Conservation (phyloP, 2,113 vertebrate genomes). For the Gnathochromis pfefferi region DNA sequence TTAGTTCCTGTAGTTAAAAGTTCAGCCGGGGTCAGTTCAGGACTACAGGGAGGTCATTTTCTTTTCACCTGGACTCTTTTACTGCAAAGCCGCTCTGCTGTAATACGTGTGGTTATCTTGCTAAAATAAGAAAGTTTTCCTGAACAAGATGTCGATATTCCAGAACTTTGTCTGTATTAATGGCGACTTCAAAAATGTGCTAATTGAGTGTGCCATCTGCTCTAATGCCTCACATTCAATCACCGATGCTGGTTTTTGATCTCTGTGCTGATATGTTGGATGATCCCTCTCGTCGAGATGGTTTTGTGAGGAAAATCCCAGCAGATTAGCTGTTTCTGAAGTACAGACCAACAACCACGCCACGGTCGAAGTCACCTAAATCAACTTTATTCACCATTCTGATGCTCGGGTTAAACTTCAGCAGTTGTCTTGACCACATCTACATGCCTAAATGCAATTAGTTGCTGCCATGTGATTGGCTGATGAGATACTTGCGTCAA, state of each 20-base stretch:
- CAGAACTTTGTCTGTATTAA: background rate
- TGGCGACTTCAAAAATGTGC: background rate
- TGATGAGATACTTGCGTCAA: background rate
- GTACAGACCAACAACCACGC: background rate
- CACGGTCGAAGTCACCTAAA: background rate
- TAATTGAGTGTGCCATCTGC: background rate
- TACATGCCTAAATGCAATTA: background rate
- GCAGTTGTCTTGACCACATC: background rate
- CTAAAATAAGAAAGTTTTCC: background rate
- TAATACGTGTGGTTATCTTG: background rate
- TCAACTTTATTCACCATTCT: background rate
- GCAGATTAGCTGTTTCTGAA: background rate
- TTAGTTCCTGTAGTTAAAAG: background rate
- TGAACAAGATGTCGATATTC: background rate
- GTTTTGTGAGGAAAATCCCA: background rate
- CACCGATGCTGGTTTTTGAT: background rate
- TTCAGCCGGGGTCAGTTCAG: background rate
- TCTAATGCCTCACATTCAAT: background rate
- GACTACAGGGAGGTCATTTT: background rate
- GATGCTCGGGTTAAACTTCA: background rate
- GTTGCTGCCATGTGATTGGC: background rate
- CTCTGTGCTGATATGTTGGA: background rate
- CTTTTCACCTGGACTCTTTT: background rate
- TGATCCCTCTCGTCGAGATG: background rate
- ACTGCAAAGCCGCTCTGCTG: background rate